Conservation (phyloP, 2,888 invertebrate genomes). For the Adelognathus sp. region DNA sequence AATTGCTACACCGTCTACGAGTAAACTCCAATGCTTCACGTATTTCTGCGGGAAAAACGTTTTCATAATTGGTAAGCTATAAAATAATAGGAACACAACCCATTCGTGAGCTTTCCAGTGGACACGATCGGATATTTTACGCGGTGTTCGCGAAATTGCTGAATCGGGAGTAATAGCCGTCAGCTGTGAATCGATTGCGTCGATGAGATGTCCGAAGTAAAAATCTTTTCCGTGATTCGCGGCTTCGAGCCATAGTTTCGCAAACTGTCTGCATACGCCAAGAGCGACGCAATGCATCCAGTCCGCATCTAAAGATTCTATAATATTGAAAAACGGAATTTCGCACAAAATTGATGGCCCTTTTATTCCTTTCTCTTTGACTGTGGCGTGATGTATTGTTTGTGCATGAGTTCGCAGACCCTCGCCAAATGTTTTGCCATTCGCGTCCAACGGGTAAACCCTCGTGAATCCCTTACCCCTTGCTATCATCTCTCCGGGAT, state of each 20-base stretch:
- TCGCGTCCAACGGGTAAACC: slow-evolving; percentile 48
- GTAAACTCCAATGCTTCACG: slow-evolving; percentile 16
- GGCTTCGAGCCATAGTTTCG: slow-evolving; percentile 17
- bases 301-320: slow-evolving; percentile 16
- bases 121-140: slow-evolving; percentile 13
- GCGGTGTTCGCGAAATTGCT: slow-evolving; percentile 22
- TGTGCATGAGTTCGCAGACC: slow-evolving; percentile 23
- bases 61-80: slow-evolving; percentile 18
- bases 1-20: slow-evolving; percentile 34
- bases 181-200: not conserved
- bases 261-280: slow-evolving; percentile 47
- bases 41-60: not conserved
- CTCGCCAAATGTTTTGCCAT: slow-evolving; percentile 21
- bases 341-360: slow-evolving; percentile 23
- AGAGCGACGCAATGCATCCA: slow-evolving; percentile 46
- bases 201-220: slow-evolving; percentile 5
- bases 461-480: slow-evolving; percentile 52
- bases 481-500: slow-evolving; percentile 44
- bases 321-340: slow-evolving; percentile 35
- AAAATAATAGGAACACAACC: slow-evolving; percentile 23
- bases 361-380: slow-evolving; percentile 36
- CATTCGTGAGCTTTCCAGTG: slow-evolving; percentile 32
- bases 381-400: slow-evolving; percentile 24
- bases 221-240: not conserved
- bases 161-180: slow-evolving; percentile 5